A percentile compares a stretch with the other conserved stretches of the same genome.
Evolutionary conservation across 2,888 invertebrate species (phyloP).

Genomic region (Drosophila anomalipes): DNA sequence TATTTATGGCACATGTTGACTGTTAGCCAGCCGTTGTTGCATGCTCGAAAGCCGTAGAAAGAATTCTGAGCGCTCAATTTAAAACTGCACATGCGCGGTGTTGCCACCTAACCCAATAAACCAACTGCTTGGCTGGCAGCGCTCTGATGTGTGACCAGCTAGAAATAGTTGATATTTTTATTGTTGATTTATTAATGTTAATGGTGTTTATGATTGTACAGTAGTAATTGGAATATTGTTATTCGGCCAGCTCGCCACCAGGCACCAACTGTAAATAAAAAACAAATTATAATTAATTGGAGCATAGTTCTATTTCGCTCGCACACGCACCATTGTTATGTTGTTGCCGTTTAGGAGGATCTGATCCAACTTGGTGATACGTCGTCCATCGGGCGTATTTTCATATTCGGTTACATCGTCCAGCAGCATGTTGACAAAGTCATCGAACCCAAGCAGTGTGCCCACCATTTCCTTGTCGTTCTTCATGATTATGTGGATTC

Average conservation of each 20-base stretch:
- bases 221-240: slow-evolving; percentile 25
- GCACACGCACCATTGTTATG: slow-evolving; percentile 94
- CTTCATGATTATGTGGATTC: slow-evolving; percentile 99
- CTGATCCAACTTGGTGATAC: slow-evolving; percentile 98
- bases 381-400: slow-evolving; percentile 97
- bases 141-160: neutral
- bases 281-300: neutral
- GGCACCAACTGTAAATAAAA: slow-evolving; percentile 89
- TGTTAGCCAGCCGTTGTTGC: slow-evolving; percentile 53
- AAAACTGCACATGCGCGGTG: slow-evolving; percentile 60
- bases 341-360: slow-evolving; percentile 99
- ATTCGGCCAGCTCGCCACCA: slow-evolving; percentile 92
- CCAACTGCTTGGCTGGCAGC: slow-evolving; percentile 6
- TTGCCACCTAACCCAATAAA: slow-evolving; percentile 23
- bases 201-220: slow-evolving; percentile 10
- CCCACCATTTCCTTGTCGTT: slow-evolving; percentile 99
- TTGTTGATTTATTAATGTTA: slow-evolving; percentile 4
- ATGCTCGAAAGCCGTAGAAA: slow-evolving; percentile 27
- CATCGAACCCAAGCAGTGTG: slow-evolving; percentile 98
- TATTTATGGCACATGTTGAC: slow-evolving; percentile 80
- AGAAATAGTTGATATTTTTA: neutral
- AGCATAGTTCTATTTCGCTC: fast-evolving
- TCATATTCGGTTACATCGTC: slow-evolving; percentile 99
- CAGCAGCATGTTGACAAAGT: slow-evolving; percentile 99
- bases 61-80: slow-evolving; percentile 33